Base-by-base conservation (phyloP, 2,888 invertebrate genomes). In the Meandrusa payeni region DNA sequence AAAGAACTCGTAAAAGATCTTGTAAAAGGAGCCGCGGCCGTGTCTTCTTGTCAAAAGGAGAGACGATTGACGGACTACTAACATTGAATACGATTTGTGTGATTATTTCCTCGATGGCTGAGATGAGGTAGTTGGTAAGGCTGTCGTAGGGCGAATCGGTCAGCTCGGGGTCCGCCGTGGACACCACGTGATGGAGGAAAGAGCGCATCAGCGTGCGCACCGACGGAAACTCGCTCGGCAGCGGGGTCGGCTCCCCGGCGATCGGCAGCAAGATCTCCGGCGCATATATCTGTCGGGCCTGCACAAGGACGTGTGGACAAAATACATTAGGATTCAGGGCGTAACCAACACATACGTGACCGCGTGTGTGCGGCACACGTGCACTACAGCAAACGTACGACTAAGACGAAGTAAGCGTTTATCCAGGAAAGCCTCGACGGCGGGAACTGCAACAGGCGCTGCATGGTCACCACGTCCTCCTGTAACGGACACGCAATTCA, bases 201-300 rank as follows among this genome's bases (percentile, higher is more conserved):
- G 57, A 55, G 27, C 71, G 73, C 6, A 81, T 47, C 5, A 64
- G 54, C 1, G 46, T 13, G 1, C 78, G 73, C 1, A 79, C 32
- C 5, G 54, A 45, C 0, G 39, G 26, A 42, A 76, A 69, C 52
- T 80, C 80, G 2, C 50, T 44, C 2, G 78, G 75, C 13, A 68
- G 51, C 2, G 66, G 45, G 0, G 52, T 48, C 0, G 67, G 58
- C 13, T 69, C 65, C 0, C 58, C 49, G 0, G 47, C 36, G 19
- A 48, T 45, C 7, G 38, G 37, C 45, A 49, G 33, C 5, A 42
- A 5, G 7, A 38, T 2, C 6, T 38, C 38, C 10, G 19, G 5
- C 19, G 38, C 4, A 5, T 11, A 38, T 2, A 28, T 1, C 3
- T 20, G 19, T 3, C 38, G 38, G 1, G 38, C 28, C 28, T 38